These are phyloP conservation scores for Dicranocentrus wangi DNA, from an alignment of 2,888 invertebrate genomes.

Conservation along the genomic window DNA sequence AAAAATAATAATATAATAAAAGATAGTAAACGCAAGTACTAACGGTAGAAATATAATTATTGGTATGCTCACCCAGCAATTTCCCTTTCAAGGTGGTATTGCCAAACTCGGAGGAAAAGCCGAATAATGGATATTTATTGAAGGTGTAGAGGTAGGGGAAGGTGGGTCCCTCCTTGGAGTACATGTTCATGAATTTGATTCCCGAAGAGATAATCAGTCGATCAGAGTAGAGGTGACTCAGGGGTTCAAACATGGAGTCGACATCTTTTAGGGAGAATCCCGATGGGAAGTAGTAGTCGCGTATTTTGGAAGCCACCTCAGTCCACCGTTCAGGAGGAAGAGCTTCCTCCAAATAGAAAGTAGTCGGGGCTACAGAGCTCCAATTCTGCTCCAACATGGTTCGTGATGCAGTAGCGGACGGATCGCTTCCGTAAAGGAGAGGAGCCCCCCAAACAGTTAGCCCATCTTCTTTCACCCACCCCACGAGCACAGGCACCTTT, in stretches of 20 bases:
- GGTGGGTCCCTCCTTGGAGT: slow-evolving; percentile 29
- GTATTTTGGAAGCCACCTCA: slow-evolving; percentile 43
- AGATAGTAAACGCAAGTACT: too few species aligned
- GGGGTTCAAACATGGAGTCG: slow-evolving; percentile 8
- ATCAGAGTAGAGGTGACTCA: slow-evolving; percentile 41
- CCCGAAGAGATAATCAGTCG: slow-evolving; percentile 28
- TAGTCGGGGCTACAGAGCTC: slow-evolving; percentile 38
- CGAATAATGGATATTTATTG: slow-evolving; percentile 30
- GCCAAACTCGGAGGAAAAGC: neutral
- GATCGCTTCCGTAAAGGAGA: slow-evolving; percentile 2
- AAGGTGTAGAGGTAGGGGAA: slow-evolving; percentile 56
- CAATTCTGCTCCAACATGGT: slow-evolving; percentile 46
- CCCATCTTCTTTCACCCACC: slow-evolving; percentile 51
- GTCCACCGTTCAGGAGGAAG: slow-evolving; percentile 12
- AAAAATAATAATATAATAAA: too few species aligned
- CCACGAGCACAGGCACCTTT: slow-evolving; percentile 45
- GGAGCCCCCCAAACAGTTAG: slow-evolving; percentile 45
- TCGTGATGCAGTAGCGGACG: slow-evolving; percentile 3
- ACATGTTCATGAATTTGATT: slow-evolving; percentile 39
- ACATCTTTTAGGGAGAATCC: slow-evolving; percentile 21
- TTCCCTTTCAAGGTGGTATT: neutral
- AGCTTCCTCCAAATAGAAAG: slow-evolving; percentile 59
- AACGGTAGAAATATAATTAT: too few species aligned
- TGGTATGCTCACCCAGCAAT: neutral
- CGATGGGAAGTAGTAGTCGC: slow-evolving; percentile 53